Evolutionary conservation across 1,140 invertebrate species (phyloP), one percentile per base, ranked within the genome.

Genomic region (Calephelis nemesis): DNA sequence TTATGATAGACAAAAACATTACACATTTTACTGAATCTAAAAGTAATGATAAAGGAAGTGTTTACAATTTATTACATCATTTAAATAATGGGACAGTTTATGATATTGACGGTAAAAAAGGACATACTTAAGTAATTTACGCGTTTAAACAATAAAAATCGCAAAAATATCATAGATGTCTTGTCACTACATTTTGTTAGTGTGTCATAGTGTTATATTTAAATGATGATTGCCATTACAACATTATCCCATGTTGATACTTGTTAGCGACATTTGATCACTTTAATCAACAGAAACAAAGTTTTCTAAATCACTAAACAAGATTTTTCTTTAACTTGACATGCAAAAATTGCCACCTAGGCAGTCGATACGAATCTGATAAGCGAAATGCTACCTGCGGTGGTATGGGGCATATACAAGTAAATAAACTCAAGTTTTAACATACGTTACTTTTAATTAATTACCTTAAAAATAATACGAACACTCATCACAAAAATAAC

Each of bases 401-500:
- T 13, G 47, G 47, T 65, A 65, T 13, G 12, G 15, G 42, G 54
- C 39, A 54, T 45, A 42, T 58, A n/a, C 49, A 12, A 40, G 10
- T 15, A 45, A 52, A 13, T 66, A 54, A 52, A 45, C 10, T 47
- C 10, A 58, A 19, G 7, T 11, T 42, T 52, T 47, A 42, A n/a
- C 7, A 15, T 52, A 15, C 15, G 39, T 47, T 52, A 65, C 60
- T 49, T 69, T 73, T 75, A 68, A 72, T 62, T 60, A 81, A 79
- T 83, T 91, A 91, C 88, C 88, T 91, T 86, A 89, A 74, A 86
- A 86, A 82, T 86, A 82, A 84, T 78, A 85, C 82, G 87, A 81
- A 83, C 79, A 89, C 79, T 89, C 88, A 90, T 90, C 85, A 90
- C 88, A 90, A 89, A 90, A 84, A 83, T 86, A 89, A 88, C 85